Evolutionary conservation across 2,888 invertebrate species (phyloP).

Genomic region (Latrodectus elegans): DNA sequence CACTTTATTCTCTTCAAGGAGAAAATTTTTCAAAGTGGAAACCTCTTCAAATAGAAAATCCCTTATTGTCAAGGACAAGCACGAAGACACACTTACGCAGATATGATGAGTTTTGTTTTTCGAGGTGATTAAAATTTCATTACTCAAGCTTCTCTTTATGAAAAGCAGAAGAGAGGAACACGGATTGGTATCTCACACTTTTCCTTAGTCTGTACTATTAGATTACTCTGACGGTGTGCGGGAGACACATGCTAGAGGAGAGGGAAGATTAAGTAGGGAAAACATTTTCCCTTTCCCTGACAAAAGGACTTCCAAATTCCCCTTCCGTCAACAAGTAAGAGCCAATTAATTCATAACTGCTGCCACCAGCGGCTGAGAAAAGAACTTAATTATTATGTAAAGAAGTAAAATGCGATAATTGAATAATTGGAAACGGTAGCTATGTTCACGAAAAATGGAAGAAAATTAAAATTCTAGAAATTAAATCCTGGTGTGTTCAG

Average conservation of each 20-base stretch:
- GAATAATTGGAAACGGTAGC: constrained; percentile 32
- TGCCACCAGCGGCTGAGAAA: constrained; percentile 12
- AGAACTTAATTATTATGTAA: constrained; percentile 34
- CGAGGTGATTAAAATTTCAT: constrained; percentile 39
- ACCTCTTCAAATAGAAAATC: not conserved
- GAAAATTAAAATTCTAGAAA: constrained; percentile 8
- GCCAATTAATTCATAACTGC: constrained; percentile 38
- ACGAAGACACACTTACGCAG: not conserved
- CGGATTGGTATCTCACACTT: not conserved
- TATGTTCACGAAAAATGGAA: not conserved
- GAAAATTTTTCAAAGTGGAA: not conserved
- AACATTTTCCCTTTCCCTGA: constrained; percentile 7
- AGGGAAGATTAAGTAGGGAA: not conserved
- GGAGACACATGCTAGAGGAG: not conserved
- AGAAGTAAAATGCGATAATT: constrained; percentile 36
- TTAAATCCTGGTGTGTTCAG: not conserved
- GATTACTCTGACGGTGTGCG: constrained; percentile 1
- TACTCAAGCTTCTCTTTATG: constrained; percentile 1
- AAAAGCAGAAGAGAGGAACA: constrained; percentile 3
- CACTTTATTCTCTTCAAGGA: too few species aligned
- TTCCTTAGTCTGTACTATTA: not conserved
- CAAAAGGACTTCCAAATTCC: constrained; percentile 35
- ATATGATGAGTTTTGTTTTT: constrained; percentile 20
- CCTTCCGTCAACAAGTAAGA: constrained; percentile 23
- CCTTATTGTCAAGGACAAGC: not conserved